Conservation (phyloP, 2,797 vertebrate genomes). For the Philypnodon macrostomus region DNA sequence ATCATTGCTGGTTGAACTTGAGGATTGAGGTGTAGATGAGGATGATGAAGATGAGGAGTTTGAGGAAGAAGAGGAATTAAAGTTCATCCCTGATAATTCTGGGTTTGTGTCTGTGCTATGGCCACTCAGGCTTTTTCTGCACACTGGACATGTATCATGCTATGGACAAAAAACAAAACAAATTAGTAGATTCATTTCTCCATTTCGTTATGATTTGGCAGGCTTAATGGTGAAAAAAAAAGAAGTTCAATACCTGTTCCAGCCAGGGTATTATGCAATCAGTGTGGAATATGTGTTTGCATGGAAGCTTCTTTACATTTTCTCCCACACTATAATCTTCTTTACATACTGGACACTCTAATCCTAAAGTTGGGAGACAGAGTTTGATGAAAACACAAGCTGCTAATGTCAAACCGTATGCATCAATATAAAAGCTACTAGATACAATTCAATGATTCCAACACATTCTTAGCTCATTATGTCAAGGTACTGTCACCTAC, state of each 20-base stretch:
- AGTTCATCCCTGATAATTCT: constrained; percentile 92
- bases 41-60: constrained; percentile 84
- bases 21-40: constrained; percentile 74
- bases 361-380: constrained; percentile 80
- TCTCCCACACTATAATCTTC: constrained; percentile 94
- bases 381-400: background rate
- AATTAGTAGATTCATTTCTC: background rate
- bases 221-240: constrained; percentile 1
- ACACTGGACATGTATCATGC: constrained; percentile 98
- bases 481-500: background rate
- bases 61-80: constrained; percentile 88
- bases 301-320: constrained; percentile 91
- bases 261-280: constrained; percentile 97
- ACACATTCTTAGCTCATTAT: too few relatives aligned
- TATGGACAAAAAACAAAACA: constrained; percentile 51
- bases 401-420: background rate
- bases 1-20: constrained; percentile 92
- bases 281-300: constrained; percentile 97
- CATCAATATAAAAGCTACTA: too few relatives aligned
- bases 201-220: background rate
- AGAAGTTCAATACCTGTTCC: constrained; percentile 84
- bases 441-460: too few relatives aligned
- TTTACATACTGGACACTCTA: constrained; percentile 98
- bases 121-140: constrained; percentile 96
- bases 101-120: constrained; percentile 99